phyloP scores from a whole-genome alignment of 2,888 invertebrate genomes.

The Rhorus exstirpatorius region DNA sequence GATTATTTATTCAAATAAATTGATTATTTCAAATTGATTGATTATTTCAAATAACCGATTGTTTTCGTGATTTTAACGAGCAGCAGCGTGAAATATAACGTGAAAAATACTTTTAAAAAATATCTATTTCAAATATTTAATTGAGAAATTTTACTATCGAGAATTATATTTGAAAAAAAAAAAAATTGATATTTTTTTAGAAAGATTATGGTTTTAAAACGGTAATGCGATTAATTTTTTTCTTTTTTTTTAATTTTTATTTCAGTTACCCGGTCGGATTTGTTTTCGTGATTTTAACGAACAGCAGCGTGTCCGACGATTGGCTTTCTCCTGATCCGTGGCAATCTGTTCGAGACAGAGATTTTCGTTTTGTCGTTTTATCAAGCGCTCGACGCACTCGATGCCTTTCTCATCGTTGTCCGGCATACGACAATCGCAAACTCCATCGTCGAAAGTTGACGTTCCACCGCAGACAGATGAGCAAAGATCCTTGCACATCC shows the following conservation, averaged over 20 bases:
- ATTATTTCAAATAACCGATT: constrained; percentile 43
- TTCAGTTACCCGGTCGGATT: constrained; percentile 39
- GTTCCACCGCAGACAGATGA: constrained; percentile 70
- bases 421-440: constrained; percentile 74
- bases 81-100: constrained; percentile 72
- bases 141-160: too few species aligned
- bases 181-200: too few species aligned
- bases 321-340: constrained; percentile 46
- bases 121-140: too few species aligned
- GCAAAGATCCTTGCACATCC: constrained; percentile 75
- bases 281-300: constrained; percentile 17
- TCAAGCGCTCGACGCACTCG: constrained; percentile 70
- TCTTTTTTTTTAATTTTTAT: not conserved
- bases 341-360: constrained; percentile 61
- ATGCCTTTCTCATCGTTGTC: constrained; percentile 69
- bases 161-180: too few species aligned
- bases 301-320: constrained; percentile 69
- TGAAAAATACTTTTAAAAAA: too few species aligned
- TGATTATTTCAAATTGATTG: too few species aligned
- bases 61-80: constrained; percentile 23
- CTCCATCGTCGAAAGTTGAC: constrained; percentile 68
- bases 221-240: too few species aligned
- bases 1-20: too few species aligned
- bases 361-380: constrained; percentile 68
- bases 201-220: too few species aligned